phyloP scores from a whole-genome alignment of 1,140 invertebrate species.

The Dreissena rostriformis region DNA sequence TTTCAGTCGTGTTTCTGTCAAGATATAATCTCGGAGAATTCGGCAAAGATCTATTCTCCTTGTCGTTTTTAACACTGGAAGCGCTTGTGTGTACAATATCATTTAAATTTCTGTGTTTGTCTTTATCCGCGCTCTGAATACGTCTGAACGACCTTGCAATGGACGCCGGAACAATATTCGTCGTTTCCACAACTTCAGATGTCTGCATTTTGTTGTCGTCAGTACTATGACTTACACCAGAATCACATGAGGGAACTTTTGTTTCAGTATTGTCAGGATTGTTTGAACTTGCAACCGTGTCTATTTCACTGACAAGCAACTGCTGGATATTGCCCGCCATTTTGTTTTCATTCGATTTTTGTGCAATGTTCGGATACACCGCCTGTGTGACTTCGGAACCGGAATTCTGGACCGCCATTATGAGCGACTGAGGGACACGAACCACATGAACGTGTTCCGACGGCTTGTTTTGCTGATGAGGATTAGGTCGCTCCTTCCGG shows the following conservation, averaged over 20 bases:
- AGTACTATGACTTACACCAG: background rate
- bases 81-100: constrained; percentile 11
- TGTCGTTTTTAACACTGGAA: constrained; percentile 7
- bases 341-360: background rate
- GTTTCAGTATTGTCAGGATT: background rate
- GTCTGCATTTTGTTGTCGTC: background rate
- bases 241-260: background rate
- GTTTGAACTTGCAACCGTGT: constrained; percentile 5
- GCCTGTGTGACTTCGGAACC: constrained; percentile 25
- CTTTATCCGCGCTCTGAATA: constrained; percentile 60
- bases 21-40: constrained; percentile 33
- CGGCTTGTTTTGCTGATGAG: constrained; percentile 10
- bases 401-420: constrained; percentile 62
- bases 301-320: background rate
- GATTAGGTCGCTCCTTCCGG: constrained; percentile 45
- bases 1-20: constrained; percentile 57
- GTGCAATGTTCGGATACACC: background rate
- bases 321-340: background rate
- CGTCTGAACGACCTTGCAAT: constrained; percentile 48
- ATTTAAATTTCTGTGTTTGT: background rate
- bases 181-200: background rate
- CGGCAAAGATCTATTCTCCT: constrained; percentile 26
- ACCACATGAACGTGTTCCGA: constrained; percentile 57
- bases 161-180: background rate
- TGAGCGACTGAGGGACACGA: constrained; percentile 58